Evolutionary conservation across 1,140 invertebrate species (phyloP), one percentile per base, ranked within the genome.

Genomic region (Lordiphosa clarofinis): DNA sequence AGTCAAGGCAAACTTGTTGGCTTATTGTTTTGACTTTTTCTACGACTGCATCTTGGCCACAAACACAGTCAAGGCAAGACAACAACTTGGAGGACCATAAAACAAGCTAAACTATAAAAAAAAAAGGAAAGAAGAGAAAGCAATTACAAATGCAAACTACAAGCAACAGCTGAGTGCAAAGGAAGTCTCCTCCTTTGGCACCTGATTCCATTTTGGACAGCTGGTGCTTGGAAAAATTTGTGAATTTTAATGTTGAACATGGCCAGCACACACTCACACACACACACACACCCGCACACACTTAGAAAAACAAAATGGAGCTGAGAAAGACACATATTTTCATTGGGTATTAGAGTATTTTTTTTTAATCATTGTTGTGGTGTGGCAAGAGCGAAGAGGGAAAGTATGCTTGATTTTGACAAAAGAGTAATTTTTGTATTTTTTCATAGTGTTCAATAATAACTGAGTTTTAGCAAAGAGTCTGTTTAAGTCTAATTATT

Each of bases 141-240:
- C 76, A 82, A 81, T 81, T 81, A 82, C 76, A 81, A 79, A 79
- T 81, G 70, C 71, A 74, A 81, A 84, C 72, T 81, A 72, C 58
- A 48, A 60, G 73, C 76, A 76, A 72, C 76, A 81, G 58, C 76
- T 76, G 76, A 46, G 61, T 31, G 52, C 39, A 42, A 42, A 28
- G 42, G 43, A 40, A 48, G n/a, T 38, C 4, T 19, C 5, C 2
- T 9, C 11, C 43, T 28, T 42, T 31, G 43, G 36, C 61, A 56
- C 56, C 38, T 56, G 40, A 56, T 46, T 31, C 11, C 43, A 46
- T 46, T 46, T 46, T 46, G 43, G 24, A 19, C 43, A 46, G 13
- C 43, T 46, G 43, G 11, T 46, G 43, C n/a, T 13, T 44, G 21
- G 21, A 46, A 46, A 46, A 46, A 46, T 37, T 50, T 50, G 48